Evolutionary conservation across 2,888 invertebrate genomes (phyloP), one percentile per base, ranked within the genome.

Genomic region (Netelia melanura): DNA sequence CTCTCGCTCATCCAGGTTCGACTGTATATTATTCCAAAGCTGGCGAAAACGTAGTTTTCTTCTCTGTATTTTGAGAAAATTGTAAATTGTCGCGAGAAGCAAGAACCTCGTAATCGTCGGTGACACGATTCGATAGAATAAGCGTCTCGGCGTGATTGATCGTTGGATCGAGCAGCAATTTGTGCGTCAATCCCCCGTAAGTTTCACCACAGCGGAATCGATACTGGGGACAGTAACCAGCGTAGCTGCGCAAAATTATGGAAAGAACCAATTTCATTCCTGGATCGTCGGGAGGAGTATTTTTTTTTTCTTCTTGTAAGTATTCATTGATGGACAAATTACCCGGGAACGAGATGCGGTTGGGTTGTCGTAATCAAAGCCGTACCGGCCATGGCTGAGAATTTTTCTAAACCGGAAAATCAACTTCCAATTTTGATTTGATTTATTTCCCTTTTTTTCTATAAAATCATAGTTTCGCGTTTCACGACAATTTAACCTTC

Each of bases 341-440:
- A 97, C 97, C 97, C 97, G 68, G 97, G 97, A 86, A 97, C 95
- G 85, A 96, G 96, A 93, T 97, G 97, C 0, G 97, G 97, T 90
- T 97, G 96, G 48, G 96, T 96, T 44, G 96, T 96, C 87, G 94
- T 94, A 11, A 91, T 74, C 8, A 90, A 81, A 76, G 89, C 89
- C 8, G 86, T 58, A 38, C 88, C 90, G 44, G 89, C 87, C 88
- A 91, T 88, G 72, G 84, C 89, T 58, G 43, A n/a, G 11, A 78
- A 44, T 71, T 78, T 83, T 23, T n/a, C 61, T 72, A 21, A 67
- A 17, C n/a, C 67, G 21, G n/a, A 30, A n/a, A 54, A 83, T 71
- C 65, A 65, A 86, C 79, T 81, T 38, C 17, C 52, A 78, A 78
- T 84, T 84, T 84, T 25, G 25, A 58, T 58, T 58, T 62, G 11